Evolutionary conservation across 2,113 vertebrate genomes (phyloP), one percentile per base, ranked within the genome.

Genomic region (Merops nubicus): DNA sequence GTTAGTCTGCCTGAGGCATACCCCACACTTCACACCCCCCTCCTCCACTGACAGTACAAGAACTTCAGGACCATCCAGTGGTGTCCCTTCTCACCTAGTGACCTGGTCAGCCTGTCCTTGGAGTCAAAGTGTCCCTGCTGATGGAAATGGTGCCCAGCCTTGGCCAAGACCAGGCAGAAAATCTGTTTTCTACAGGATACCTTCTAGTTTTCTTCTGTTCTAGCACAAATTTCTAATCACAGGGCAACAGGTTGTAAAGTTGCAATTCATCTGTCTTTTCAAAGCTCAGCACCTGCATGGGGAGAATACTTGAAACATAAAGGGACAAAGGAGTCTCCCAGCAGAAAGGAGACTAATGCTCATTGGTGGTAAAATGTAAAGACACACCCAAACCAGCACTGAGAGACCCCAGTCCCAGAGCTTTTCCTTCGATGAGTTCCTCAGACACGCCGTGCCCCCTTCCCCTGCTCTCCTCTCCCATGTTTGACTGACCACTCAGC

Each of bases 211-310:
- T 76, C 23, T 64, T 51, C 47, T 34, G 13, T 42, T 85, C 25
- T 54, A 51, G 15, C 22, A 85, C 15, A 51, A 85, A 67, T 54
- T 67, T 47, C 26, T 78, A 36, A 85, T 36, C 8, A 54, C 6
- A 0, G 0, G 20, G 56, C 1, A 2, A 91, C 48, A 73, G 19
- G 34, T 54, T 63, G 33, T 36, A 45, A 45, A 12, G 21, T 15
- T 36, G 42, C 21, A 57, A 50, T 59, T 62, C 9, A 43, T 16
- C 45, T 22, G 9, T 53, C 57, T 87, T 84, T 87, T 69, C 19
- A 7, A 83, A 89, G 67, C 17, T 54, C 62, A 47, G 45, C n/a
- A n/a, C n/a, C n/a, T n/a, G n/a, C n/a, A n/a, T n/a, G n/a, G 25
- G 21, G 10, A 2, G 4, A 86, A 79, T 20, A 53, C 8, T 40